Base-by-base conservation (phyloP, 1,140 invertebrate genomes). In the Asobara japonica region DNA sequence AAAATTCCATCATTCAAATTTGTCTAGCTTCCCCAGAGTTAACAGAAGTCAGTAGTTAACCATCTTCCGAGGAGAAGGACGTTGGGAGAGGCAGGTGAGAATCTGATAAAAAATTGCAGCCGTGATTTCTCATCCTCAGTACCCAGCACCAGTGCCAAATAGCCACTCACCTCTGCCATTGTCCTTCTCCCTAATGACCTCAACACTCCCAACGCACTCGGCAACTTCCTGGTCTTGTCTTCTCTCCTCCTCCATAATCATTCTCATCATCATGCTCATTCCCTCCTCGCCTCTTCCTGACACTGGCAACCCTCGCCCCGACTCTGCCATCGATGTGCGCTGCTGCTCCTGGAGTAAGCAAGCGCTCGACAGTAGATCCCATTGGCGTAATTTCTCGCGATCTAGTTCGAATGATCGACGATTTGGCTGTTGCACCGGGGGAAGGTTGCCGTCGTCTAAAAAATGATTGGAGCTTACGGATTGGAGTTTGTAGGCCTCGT, bases 361-460 rank as follows among this genome's bases (percentile, higher is more conserved):
- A 72, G 91, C 94, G 88, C 94, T 94, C 48, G 94, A 95, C 90
- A 95, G 90, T 72, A 95, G 89, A 86, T 96, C 94, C 94, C 94
- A 95, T 80, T 95, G 94, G 31, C 94, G 89, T 75, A 95, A 89
- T 75, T 94, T 95, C 86, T 95, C 94, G 77, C 94, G 91, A 87
- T 95, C 94, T 76, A 95, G 91, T 82, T 94, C 93, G 88, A 91
- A 91, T 64, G 89, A 89, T n/a, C 30, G 76, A 77, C 33, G 78
- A 72, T 72, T 45, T 31, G 56, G 62, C n/a, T 67, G 73, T 71
- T 29, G 71, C 27, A 65, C 62, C 75, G 81, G 78, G 74, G 82
- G 82, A 83, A 88, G 88, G 84, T 88, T 87, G 86, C 88, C 86
- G 80, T 88, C 87, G 82, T 79, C 87, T 89, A 89, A 89, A 90